A percentile compares a stretch with the other conserved stretches of the same genome.
These are phyloP conservation scores for Agriopis marginaria DNA, from an alignment of 2,888 invertebrate species.

Conservation along the genomic window DNA sequence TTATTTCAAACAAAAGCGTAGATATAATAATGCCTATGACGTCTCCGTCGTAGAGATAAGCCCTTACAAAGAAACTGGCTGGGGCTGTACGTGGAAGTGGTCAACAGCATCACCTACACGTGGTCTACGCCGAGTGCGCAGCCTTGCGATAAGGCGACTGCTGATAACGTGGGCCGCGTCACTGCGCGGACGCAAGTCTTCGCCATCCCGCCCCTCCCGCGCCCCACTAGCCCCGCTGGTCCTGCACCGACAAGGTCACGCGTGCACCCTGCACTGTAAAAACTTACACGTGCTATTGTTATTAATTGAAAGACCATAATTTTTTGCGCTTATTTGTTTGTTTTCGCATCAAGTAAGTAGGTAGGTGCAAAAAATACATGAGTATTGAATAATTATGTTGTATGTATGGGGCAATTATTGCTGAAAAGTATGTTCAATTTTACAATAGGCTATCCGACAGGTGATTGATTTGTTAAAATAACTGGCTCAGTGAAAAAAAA, in stretches of 20 bases:
- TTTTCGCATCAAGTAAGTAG: neutral
- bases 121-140: slow-evolving; percentile 31
- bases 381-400: too few species aligned
- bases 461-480: too few species aligned
- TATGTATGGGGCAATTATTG: too few species aligned
- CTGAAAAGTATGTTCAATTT: too few species aligned
- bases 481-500: too few species aligned
- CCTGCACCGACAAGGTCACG: slow-evolving; percentile 59
- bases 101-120: slow-evolving; percentile 39
- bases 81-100: slow-evolving; percentile 14
- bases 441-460: too few species aligned
- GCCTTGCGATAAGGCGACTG: slow-evolving; percentile 57
- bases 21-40: neutral
- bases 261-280: slow-evolving; percentile 63
- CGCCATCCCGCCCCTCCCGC: slow-evolving; percentile 15
- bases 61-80: slow-evolving; percentile 5
- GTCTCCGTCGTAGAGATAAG: slow-evolving; percentile 9
- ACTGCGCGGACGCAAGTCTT: slow-evolving; percentile 71
- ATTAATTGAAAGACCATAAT: slow-evolving; percentile 24
- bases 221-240: slow-evolving; percentile 35
- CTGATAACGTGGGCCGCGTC: slow-evolving; percentile 70
- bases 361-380: too few species aligned
- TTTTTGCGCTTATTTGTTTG: slow-evolving; percentile 18
- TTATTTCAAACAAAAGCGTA: neutral
- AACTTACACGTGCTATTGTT: slow-evolving; percentile 70